Base-by-base conservation (phyloP, 2,797 vertebrate species). In the Argyrosomus regius region DNA sequence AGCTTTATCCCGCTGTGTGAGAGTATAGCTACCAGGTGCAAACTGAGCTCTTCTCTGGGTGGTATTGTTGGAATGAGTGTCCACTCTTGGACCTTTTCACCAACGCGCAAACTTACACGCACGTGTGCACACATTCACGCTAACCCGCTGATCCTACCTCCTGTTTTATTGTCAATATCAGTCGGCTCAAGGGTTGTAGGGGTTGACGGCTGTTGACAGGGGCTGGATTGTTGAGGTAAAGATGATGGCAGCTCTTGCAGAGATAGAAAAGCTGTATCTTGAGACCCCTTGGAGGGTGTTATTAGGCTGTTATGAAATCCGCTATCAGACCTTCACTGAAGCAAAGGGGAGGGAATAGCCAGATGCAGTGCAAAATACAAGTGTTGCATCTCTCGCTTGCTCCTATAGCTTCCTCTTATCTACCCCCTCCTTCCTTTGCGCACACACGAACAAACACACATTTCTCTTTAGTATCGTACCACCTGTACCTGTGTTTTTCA, bases 111-210 rank as follows among this genome's bases (percentile, higher is more conserved):
- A 82, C 62, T 41, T 81, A 71, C 81, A 88, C 54, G 49, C 81
- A 72, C 75, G 85, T 81, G 79, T 76, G 78, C 85, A 84, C 89
- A 85, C 83, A 77, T 81, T 80, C 58, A 62, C 8, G 28, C 59
- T 66, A 48, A 72, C 80, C 85, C 3, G 46, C 80, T 85, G 84
- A 86, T 88, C 85, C 83, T 79, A 61, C 83, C 81, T 85, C 83
- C 85, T 87, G 87, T 89, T 91, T 93, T 92, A 92, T 93, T 91
- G 91, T 93, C 92, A 92, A 91, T 93, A 92, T 92, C 87, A 81
- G 82, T 49, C 59, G 59, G 84, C 83, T 87, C 80, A 77, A 53
- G 63, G 91, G 87, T 84, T 84, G 88, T 64, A 81, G 80, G 65
- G 87, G 88, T 85, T 92, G 93, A 89, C 69, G 76, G 82, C 81